phyloP scores from a whole-genome alignment of 2,888 invertebrate genomes.

The Cosmia pyralina region DNA sequence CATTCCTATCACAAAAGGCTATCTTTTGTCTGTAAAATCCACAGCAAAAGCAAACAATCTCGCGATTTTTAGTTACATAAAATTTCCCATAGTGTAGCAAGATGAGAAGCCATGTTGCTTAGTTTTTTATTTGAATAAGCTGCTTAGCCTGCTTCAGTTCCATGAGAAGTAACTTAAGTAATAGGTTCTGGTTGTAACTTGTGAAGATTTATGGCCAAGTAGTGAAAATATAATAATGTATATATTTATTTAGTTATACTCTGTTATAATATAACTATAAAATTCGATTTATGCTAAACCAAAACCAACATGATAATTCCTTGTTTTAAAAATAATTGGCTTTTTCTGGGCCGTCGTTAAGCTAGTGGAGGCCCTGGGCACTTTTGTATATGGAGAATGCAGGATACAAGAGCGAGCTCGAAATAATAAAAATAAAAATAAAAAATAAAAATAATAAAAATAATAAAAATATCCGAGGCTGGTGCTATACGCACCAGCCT shows the following conservation, averaged over 20 bases:
- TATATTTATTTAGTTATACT: neutral
- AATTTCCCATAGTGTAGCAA: neutral
- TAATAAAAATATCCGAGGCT: too few relatives aligned
- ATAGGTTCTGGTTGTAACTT: constrained; percentile 7
- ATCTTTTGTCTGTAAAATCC: constrained; percentile 18
- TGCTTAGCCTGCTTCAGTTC: constrained; percentile 20
- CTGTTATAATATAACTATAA: neutral
- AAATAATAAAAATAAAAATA: too few relatives aligned
- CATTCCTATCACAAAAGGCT: constrained; percentile 2
- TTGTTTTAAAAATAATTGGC: neutral
- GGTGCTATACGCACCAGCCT: too few relatives aligned
- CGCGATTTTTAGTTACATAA: constrained; percentile 3
- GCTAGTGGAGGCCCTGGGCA: too few relatives aligned
- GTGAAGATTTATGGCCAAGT: constrained; percentile 11
- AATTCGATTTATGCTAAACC: neutral
- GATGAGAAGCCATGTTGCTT: constrained; percentile 12
- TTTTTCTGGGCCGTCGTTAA: too few relatives aligned
- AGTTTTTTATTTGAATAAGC: constrained; percentile 36
- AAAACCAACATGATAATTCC: neutral
- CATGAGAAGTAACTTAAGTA: constrained; percentile 4
- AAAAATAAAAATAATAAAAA: too few relatives aligned
- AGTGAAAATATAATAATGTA: constrained; percentile 3
- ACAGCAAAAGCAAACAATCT: constrained; percentile 4
- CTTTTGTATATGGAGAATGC: too few relatives aligned
- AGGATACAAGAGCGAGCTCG: too few relatives aligned